These are phyloP conservation scores for Zelleria hepariella DNA, from an alignment of 2,888 invertebrate genomes.

Conservation along the genomic window DNA sequence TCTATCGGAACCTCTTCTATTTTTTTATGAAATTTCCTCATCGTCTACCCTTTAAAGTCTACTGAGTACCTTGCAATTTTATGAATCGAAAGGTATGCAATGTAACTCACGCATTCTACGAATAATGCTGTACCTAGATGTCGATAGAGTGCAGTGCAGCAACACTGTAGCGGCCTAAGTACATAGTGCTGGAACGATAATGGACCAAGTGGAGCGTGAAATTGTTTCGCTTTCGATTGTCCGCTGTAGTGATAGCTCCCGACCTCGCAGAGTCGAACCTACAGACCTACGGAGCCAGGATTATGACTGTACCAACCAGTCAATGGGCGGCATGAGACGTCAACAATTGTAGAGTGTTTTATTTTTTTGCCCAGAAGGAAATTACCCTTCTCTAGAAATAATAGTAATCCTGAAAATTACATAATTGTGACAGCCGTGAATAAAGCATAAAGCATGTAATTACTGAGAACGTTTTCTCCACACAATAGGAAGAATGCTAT, in stretches of 20 bases:
- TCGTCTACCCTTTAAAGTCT: too few relatives aligned
- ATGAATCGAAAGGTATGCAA: too few relatives aligned
- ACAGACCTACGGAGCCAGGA: neutral
- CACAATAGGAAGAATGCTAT: neutral
- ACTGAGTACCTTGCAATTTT: too few relatives aligned
- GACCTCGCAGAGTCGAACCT: neutral
- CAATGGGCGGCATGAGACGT: neutral
- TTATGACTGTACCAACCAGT: neutral
- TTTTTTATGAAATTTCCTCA: too few relatives aligned
- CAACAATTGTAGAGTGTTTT: neutral
- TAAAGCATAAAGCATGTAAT: too few relatives aligned
- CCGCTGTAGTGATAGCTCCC: neutral
- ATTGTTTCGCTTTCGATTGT: neutral
- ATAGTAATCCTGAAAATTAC: neutral
- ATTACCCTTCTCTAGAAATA: neutral
- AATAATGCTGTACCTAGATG: neutral
- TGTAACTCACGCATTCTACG: neutral
- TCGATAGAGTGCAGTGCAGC: neutral
- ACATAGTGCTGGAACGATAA: neutral
- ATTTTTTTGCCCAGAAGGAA: neutral
- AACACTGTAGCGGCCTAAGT: neutral
- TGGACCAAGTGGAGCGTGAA: neutral
- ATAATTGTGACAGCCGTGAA: neutral
- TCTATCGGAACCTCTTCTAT: too few relatives aligned
- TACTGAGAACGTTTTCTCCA: neutral